These are phyloP conservation scores for Tyria jacobaeae DNA, from an alignment of 2,888 invertebrate genomes.

Conservation along the genomic window DNA sequence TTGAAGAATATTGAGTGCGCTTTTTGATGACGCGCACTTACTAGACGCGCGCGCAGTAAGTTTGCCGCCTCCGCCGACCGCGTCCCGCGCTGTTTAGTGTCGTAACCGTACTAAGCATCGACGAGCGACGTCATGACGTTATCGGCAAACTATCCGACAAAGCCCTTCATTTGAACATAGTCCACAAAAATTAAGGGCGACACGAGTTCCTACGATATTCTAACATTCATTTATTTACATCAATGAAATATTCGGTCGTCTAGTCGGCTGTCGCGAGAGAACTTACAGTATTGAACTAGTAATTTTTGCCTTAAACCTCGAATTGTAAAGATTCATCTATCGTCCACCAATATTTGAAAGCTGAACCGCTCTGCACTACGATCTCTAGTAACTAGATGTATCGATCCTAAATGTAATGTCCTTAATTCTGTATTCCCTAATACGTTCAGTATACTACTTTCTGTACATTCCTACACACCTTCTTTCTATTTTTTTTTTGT, in stretches of 20 bases:
- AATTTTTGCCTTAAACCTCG: slow-evolving; percentile 67
- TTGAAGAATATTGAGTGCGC: too few relatives aligned
- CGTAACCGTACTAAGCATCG: too few relatives aligned
- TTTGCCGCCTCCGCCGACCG: too few relatives aligned
- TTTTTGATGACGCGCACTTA: too few relatives aligned
- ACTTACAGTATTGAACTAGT: slow-evolving; percentile 65
- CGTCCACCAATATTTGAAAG: slow-evolving; percentile 84
- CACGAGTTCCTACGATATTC: slow-evolving; percentile 67
- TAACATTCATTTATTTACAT: slow-evolving; percentile 82
- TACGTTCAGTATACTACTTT: slow-evolving; percentile 70
- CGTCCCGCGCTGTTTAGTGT: too few relatives aligned
- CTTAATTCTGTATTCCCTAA: slow-evolving; percentile 73
- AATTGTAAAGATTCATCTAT: slow-evolving; percentile 77
- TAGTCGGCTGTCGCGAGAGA: slow-evolving; percentile 65
- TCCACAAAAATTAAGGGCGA: slow-evolving; percentile 55
- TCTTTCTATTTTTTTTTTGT: slow-evolving; percentile 27
- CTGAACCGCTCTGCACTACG: slow-evolving; percentile 80
- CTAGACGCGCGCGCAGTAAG: too few relatives aligned
- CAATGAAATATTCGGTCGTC: slow-evolving; percentile 64
- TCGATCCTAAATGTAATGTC: slow-evolving; percentile 71
- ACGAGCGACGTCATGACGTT: too few relatives aligned
- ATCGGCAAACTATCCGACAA: too few relatives aligned
- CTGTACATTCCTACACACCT: slow-evolving; percentile 58
- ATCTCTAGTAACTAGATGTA: slow-evolving; percentile 73
- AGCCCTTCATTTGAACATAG: too few relatives aligned